Evolutionary conservation across 1,140 invertebrate genomes (phyloP).

Genomic region (Prorops nasuta): DNA sequence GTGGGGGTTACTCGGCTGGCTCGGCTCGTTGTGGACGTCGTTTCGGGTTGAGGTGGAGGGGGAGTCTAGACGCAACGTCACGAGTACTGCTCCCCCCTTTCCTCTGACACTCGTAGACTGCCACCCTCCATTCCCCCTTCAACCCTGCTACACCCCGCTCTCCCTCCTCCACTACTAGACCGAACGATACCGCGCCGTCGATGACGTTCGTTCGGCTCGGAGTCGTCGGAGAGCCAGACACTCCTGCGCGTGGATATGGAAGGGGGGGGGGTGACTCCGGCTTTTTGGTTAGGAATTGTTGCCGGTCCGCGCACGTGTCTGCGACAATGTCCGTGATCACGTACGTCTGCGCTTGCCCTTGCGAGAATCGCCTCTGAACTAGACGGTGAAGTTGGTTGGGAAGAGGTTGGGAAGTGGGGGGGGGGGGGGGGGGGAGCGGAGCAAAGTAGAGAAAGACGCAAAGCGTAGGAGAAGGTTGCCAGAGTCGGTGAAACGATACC

Average conservation of each 20-base stretch:
- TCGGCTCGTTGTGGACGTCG: conserved; percentile 32
- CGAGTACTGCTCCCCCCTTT: conserved; percentile 41
- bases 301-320: conserved; percentile 37
- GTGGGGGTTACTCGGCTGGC: not conserved
- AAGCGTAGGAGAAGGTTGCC: too few relatives aligned
- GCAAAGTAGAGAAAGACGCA: not conserved
- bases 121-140: conserved; percentile 14
- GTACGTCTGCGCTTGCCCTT: too few relatives aligned
- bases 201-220: conserved; percentile 47
- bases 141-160: not conserved
- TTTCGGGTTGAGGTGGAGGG: conserved; percentile 49
- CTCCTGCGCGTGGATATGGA: conserved; percentile 22
- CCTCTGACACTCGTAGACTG: conserved; percentile 24
- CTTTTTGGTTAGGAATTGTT: conserved; percentile 53
- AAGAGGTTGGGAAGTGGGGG: too few relatives aligned
- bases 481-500: not conserved
- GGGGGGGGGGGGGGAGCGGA: not conserved
- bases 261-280: conserved; percentile 40
- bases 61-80: conserved; percentile 57
- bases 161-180: conserved; percentile 6
- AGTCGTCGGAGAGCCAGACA: conserved; percentile 51
- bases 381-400: too few relatives aligned
- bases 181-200: conserved; percentile 33
- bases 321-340: conserved; percentile 18
- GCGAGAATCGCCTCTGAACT: too few relatives aligned